Base-by-base conservation (phyloP, 1,140 invertebrate genomes). In the Bombus haemorrhoidalis region DNA sequence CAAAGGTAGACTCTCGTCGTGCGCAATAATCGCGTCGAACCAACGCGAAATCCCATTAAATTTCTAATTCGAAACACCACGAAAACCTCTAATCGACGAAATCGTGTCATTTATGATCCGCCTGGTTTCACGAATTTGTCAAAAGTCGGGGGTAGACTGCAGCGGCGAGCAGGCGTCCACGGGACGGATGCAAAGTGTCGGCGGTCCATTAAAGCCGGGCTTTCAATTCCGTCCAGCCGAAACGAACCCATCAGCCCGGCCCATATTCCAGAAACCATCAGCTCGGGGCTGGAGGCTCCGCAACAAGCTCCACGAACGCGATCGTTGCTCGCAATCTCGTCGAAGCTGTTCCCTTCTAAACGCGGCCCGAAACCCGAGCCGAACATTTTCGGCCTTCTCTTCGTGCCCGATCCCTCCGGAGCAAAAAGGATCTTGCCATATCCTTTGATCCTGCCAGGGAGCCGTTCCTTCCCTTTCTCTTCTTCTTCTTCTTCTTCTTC, bases 381-480 rank as follows among this genome's bases (percentile, higher is more conserved):
- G 77, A 87, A 85, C 86, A 88, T 82, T 90, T 90, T 81, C 62
- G 83, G 85, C 64, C 87, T 66, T 68, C 76, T 89, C 88, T 76
- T 64, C 78, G 75, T 80, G 62, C 53, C 74, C 77, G 71, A 89
- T 88, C 86, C 89, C 72, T 78, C 71, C 85, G 86, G 73, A 91
- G 90, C 89, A 91, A 91, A 91, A 91, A 91, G 89, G 89, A 87
- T 85, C 88, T 80, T 62, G 84, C 84, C 87, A 87, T 91, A 92
- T 93, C 87, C 92, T 93, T 93, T 92, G 92, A 92, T 93, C 91
- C 92, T 93, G 86, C 87, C 86, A 86, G 88, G 87, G 90, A 93
- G 89, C 85, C 89, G 85, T 91, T 90, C 88, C 73, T 87, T 88
- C 86, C 87, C 72, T 86, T 87, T 89, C 64, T 68, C 87, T 82